Base-by-base conservation (phyloP, 2,797 vertebrate species). In the Coendou prehensilis region DNA sequence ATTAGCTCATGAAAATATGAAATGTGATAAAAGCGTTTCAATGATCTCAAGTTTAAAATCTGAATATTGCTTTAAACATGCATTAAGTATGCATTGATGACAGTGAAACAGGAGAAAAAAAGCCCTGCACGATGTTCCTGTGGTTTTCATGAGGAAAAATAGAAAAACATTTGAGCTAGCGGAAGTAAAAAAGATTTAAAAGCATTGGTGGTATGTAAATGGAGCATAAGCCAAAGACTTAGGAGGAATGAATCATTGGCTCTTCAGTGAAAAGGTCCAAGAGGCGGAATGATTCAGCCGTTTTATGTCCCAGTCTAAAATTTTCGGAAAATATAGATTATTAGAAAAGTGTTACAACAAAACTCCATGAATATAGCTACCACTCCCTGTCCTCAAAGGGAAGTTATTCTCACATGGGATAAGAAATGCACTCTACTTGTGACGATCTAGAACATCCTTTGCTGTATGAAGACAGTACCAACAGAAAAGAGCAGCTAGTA, bases 1-100 rank as follows among this genome's bases (percentile, higher is more conserved):
- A 85, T 81, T 80, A 80, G 13, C 11, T 87, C 63, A 88, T 63
- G 50, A 69, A 79, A 80, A 0, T 76, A 61, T 81, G 56, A 90
- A 94, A 73, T 75, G 26, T 71, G 59, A 71, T 56, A 30, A 94
- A 93, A 94, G 50, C 63, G 63, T 80, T 86, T 92, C 89, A 41
- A 91, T 41, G 52, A 71, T 79, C 54, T 89, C 52, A 88, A 87
- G 17, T 30, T 91, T 79, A 63, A 93, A 78, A 73, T 86, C 28
- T 89, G 63, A 61, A 9, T 78, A 59, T 93, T 94, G 10, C 64
- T 87, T 91, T 95, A 80, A 93, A 90, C 41, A 73, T 9, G 14
- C 71, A 71, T 84, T 83, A 80, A 92, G 69, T 89, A 75, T 67
- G 30, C n/a, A 85, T 2, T 47, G 1, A 26, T 92, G 56, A 41